Base-by-base conservation (phyloP, 92 coral and sea anemone genomes). In the Paragorgia papillata region DNA sequence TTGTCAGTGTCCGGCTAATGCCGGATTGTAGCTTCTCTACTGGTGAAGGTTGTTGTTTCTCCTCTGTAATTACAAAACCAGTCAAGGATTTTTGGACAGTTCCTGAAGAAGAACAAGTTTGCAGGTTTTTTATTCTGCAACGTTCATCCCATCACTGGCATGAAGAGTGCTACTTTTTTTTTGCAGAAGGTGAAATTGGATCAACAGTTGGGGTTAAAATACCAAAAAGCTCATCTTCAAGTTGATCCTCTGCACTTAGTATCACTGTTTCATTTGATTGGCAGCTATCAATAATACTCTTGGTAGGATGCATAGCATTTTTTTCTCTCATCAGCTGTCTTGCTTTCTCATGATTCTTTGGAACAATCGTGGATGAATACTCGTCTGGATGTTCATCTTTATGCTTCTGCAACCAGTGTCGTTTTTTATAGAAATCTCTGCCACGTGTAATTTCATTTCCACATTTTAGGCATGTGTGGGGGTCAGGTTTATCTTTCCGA, bases 381-480 rank as follows among this genome's bases (percentile, higher is more conserved):
- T 7, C 0, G 22, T 69, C 57, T 46, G 8, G 4, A 3, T 21
- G 22, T 69, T 69, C 58, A 25, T 48, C 21, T 1, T 43, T 43
- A 28, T 69, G 75, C 12, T 1, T 33, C 21, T 46, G 75, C 22
- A 2, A 1, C 75, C 37, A 69, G 46, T 69, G 59, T 10, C 75
- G 35, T 50, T 46, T 69, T 28, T 32, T 69, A 59, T 69, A 17
- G 27, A 10, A 46, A 2, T 69, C 60, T 27, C 75, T 12, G 0
- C 75, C 75, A 21, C 75, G 35, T 46, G 75, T 0, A 9, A 69
- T 10, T 33, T 49, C 12, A 12, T 1, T 33, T 19, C 75, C 75
- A 69, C 75, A 50, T 48, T 69, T 28, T 13, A 50, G 60, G 34
- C 75, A 69, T 46, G 46, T 49, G 24, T 69, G 75, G 27, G 18